Conservation (phyloP, 2,797 vertebrate species). For the Molossus alvarezi region DNA sequence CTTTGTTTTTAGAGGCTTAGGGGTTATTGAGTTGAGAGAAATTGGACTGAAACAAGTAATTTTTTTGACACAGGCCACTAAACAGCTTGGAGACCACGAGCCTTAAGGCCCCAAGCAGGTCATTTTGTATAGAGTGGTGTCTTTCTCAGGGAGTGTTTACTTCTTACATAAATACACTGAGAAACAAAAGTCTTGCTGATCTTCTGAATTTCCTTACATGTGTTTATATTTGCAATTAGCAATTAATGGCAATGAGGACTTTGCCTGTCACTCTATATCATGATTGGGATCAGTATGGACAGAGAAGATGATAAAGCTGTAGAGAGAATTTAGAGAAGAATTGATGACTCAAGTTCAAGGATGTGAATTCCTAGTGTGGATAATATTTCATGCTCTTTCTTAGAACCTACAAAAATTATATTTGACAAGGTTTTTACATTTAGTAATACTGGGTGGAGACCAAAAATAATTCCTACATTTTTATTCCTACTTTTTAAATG, state of each 20-base stretch:
- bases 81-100: constrained; percentile 76
- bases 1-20: constrained; percentile 83
- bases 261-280: not conserved
- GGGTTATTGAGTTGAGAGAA: constrained; percentile 84
- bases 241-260: not conserved
- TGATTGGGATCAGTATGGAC: not conserved
- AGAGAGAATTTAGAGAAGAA: not conserved
- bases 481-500: not conserved
- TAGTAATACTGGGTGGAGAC: not conserved
- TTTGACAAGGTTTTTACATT: not conserved
- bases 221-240: constrained; percentile 40
- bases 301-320: not conserved
- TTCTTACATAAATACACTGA: not conserved
- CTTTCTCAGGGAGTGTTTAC: constrained; percentile 29
- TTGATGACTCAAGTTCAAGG: constrained; percentile 8
- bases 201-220: not conserved
- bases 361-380: not conserved
- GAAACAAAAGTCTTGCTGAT: not conserved
- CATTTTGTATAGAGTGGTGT: constrained; percentile 52
- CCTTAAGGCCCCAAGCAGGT: constrained; percentile 53
- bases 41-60: constrained; percentile 83
- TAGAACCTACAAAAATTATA: not conserved
- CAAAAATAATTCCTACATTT: not conserved
- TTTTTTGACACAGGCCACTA: constrained; percentile 84
- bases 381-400: not conserved